Base-by-base conservation (phyloP, 2,113 vertebrate genomes). In the Parus major region DNA sequence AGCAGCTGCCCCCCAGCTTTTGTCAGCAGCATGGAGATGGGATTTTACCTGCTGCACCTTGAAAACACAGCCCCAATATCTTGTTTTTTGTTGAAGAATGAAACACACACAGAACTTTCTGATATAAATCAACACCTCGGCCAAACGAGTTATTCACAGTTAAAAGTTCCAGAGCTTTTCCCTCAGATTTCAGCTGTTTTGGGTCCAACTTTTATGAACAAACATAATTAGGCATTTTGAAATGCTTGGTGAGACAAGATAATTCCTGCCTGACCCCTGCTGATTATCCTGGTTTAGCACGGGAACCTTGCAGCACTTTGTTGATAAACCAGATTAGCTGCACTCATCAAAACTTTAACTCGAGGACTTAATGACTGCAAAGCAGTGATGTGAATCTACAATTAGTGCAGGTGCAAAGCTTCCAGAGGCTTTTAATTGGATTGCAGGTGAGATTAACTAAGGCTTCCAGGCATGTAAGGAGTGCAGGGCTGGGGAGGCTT, bases 191-290 rank as follows among this genome's bases (percentile, higher is more conserved):
- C 24, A 27, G 42, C 46, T 86, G 85, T n/a, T 95, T 88, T 39
- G 49, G 79, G 79, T 77, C 56, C 44, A 53, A 36, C 53, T 96
- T 88, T 90, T 27, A 81, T 12, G 71, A 73, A 66, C 88, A 96
- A 96, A 94, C 90, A 93, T 86, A 93, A 97, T 96, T 93, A 94
- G 68, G 35, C 60, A 21, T 81, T 83, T 66, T 42, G 61, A 90
- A 92, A 94, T 93, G 93, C 92, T 94, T 92, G 90, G 84, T 50
- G 47, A 95, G 79, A 83, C 68, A 59, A 86, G 93, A 93, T 80
- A 94, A 97, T 96, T 93, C 94, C 86, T 90, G 92, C 79, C 85
- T 96, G 93, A 96, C 86, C 94, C 93, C 93, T 64, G 71, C 79
- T 90, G 88, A 78, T 92, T 86, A 66, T 78, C 80, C 68, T 47